Evolutionary conservation across 2,797 vertebrate species (phyloP).

Genomic region (Florisuga fusca): DNA sequence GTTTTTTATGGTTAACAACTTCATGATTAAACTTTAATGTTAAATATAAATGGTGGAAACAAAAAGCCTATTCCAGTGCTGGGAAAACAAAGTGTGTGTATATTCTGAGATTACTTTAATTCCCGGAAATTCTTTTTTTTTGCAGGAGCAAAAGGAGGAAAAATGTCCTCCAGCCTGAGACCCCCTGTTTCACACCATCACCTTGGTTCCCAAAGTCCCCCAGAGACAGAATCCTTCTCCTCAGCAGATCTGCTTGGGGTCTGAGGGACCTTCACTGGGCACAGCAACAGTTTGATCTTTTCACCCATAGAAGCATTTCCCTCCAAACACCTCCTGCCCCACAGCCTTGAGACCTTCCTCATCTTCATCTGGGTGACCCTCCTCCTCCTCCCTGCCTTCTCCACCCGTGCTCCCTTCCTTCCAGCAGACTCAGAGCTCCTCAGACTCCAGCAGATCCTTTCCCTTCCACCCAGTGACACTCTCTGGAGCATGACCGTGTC

Average conservation of each 20-base stretch:
- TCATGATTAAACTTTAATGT: conserved; percentile 74
- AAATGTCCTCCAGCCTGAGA: neutral
- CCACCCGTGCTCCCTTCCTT: neutral
- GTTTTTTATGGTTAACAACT: conserved; percentile 76
- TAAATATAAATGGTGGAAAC: conserved; percentile 76
- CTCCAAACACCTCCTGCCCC: neutral
- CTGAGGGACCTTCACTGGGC: rapidly evolving
- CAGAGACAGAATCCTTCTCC: neutral
- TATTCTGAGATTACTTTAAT: conserved; percentile 22
- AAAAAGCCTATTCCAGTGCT: conserved; percentile 59
- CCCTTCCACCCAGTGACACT: neutral
- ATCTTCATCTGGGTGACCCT: neutral
- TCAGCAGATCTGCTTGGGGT: neutral
- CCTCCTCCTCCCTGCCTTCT: neutral
- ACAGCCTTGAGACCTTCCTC: neutral
- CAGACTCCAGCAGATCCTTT: neutral
- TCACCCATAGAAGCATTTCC: neutral
- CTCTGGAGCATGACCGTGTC: rapidly evolving
- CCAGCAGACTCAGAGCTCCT: neutral
- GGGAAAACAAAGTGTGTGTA: conserved; percentile 43
- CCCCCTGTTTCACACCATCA: neutral
- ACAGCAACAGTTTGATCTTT: neutral
- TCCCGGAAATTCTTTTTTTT: neutral
- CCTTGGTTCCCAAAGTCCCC: neutral
- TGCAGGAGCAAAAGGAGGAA: neutral